These are phyloP conservation scores for Bradypus variegatus DNA, from an alignment of 2,797 vertebrate species.

Conservation along the genomic window DNA sequence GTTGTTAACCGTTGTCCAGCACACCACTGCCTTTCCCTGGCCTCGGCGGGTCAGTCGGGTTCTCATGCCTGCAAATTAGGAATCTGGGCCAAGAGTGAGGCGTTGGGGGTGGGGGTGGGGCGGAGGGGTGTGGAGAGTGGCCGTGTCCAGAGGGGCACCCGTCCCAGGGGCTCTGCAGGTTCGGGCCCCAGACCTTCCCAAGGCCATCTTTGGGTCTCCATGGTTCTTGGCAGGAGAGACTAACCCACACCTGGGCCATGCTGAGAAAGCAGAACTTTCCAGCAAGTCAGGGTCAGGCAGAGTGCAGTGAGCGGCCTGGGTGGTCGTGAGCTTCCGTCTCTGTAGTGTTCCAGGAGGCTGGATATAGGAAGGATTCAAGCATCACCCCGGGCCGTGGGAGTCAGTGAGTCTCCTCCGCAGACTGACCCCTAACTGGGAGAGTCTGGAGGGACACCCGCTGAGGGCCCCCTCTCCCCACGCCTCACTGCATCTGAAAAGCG, in stretches of 20 bases:
- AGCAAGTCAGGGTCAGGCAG: not conserved
- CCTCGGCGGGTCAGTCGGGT: not conserved
- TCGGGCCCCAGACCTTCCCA: not conserved
- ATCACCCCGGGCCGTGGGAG: no score
- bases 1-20: no score
- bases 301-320: not conserved
- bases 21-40: not conserved
- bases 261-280: not conserved
- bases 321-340: fast-evolving
- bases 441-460: no score
- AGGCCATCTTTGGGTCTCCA: not conserved
- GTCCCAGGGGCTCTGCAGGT: not conserved
- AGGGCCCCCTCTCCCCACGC: not conserved
- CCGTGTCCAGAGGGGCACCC: not conserved
- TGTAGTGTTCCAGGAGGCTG: not conserved
- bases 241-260: not conserved
- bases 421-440: no score
- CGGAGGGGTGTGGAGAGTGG: not conserved
- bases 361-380: fast-evolving
- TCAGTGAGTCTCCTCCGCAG: no score
- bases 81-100: not conserved
- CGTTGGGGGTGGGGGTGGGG: not conserved
- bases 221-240: not conserved
- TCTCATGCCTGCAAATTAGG: not conserved
- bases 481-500: not conserved